These are phyloP conservation scores for Drosophila kepulauana DNA, from an alignment of 1,140 invertebrate genomes.

Conservation along the genomic window DNA sequence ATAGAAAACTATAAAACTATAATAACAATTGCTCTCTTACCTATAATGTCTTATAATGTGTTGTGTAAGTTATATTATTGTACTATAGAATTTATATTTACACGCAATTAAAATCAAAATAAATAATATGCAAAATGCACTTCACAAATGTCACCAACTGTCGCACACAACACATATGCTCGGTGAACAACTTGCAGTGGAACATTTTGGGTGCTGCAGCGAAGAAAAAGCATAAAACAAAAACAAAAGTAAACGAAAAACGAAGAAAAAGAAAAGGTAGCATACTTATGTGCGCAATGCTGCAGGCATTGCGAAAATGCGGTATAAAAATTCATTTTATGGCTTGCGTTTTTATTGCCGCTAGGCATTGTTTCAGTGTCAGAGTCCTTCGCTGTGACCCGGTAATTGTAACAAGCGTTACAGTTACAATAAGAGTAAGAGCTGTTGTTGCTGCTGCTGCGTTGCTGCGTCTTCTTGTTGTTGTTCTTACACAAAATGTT, in stretches of 20 bases:
- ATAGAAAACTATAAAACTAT: no score
- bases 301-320: conserved; percentile 73
- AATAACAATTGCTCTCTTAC: no score
- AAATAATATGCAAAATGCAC: no score
- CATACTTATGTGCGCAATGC: conserved; percentile 55
- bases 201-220: conserved; percentile 8
- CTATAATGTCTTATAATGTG: no score
- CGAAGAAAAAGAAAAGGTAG: conserved; percentile 46
- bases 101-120: no score
- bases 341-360: conserved; percentile 71
- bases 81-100: no score
- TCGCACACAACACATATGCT: background rate
- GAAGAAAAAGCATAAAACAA: background rate
- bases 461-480: conserved; percentile 17
- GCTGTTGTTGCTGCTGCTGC: conserved; percentile 11
- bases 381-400: conserved; percentile 2
- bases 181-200: background rate
- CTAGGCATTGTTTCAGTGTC: conserved; percentile 27
- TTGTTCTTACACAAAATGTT: conserved; percentile 37
- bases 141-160: background rate
- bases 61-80: no score
- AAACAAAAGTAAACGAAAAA: background rate
- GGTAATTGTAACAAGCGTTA: conserved; percentile 42
- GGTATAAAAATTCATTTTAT: conserved; percentile 82
- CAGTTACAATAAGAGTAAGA: no score